Evolutionary conservation across 2,888 invertebrate species (phyloP), one percentile per base, ranked within the genome.

Genomic region (Agrotis exclamationis): DNA sequence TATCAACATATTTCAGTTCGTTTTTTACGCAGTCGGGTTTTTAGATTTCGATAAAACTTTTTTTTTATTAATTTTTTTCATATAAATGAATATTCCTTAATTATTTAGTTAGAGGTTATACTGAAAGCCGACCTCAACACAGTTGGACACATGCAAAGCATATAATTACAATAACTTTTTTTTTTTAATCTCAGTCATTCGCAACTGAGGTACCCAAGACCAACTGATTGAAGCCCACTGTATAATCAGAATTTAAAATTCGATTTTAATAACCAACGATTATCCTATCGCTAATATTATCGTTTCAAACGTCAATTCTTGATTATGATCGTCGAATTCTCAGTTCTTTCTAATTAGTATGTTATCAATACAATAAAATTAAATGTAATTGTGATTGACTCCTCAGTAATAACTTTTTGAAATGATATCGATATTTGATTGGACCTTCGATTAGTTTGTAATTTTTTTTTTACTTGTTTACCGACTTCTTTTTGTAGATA

Each of bases 331-430:
- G 7, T 50, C 14, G n/a, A 44, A n/a, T 70, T 33, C 2, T 59
- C 14, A 62, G 0, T 24, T 28, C 9, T 51, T 11, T 54, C 20
- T 48, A 50, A 44, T 57, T 53, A 54, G 14, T 65, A 16, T 39
- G 33, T 45, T 77, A 45, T 54, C 60, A 63, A 56, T 24, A 53
- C 2, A 24, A n/a, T n/a, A n/a, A n/a, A n/a, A n/a, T n/a, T n/a
- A n/a, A n/a, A n/a, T 56, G n/a, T 33, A 6, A 28, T 62, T 50
- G 13, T 64, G 33, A 77, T 77, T 62, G 24, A 57, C 53, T 64
- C 48, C 16, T 51, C 45, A 0, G n/a, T 45, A 28, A 72, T 44
- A 18, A 22, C 5, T 51, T 14, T 57, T 11, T n/a, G 13, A 20
- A 60, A 47, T 39, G 47, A n/a, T 44, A 60, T 69, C 39, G 22